A percentile compares a stretch with the other conserved stretches of the same genome.
phyloP scores from a whole-genome alignment of 2,113 vertebrate species.

The Cyprinodon variegatus region DNA sequence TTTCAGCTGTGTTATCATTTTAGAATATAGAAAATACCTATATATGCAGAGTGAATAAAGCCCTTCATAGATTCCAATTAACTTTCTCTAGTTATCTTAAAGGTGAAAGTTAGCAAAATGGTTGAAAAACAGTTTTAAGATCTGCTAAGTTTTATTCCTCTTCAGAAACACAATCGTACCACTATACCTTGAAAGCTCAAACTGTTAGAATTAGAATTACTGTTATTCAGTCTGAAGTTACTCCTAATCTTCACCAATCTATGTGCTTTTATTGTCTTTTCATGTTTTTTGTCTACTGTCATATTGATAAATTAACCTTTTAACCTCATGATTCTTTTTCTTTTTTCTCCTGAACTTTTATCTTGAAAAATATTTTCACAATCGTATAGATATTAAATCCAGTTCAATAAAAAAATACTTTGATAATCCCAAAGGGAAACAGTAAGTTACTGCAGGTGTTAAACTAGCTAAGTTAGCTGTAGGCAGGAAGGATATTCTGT shows the following conservation, averaged over 20 bases:
- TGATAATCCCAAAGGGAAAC: too few relatives aligned
- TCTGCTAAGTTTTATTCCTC: neutral
- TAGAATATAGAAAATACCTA: neutral
- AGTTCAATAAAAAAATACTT: too few relatives aligned
- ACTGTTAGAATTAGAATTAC: neutral
- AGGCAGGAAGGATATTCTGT: too few relatives aligned
- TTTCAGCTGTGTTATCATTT: neutral
- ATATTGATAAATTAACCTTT: too few relatives aligned
- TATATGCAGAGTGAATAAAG: neutral
- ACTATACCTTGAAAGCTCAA: neutral
- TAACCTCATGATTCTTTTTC: too few relatives aligned
- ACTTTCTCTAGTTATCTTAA: neutral
- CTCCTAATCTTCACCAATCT: neutral
- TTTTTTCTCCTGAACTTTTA: too few relatives aligned
- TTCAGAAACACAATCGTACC: neutral
- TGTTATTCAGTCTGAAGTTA: neutral
- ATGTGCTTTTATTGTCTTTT: too few relatives aligned
- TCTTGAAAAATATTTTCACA: too few relatives aligned
- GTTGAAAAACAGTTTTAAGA: neutral
- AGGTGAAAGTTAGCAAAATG: neutral
- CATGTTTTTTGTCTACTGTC: too few relatives aligned
- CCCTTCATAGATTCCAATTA: neutral
- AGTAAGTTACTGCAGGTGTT: too few relatives aligned
- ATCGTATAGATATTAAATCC: too few relatives aligned
- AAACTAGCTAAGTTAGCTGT: too few relatives aligned